Conservation (phyloP, 2,888 invertebrate species). For the Rhaphigaster nebulosa region DNA sequence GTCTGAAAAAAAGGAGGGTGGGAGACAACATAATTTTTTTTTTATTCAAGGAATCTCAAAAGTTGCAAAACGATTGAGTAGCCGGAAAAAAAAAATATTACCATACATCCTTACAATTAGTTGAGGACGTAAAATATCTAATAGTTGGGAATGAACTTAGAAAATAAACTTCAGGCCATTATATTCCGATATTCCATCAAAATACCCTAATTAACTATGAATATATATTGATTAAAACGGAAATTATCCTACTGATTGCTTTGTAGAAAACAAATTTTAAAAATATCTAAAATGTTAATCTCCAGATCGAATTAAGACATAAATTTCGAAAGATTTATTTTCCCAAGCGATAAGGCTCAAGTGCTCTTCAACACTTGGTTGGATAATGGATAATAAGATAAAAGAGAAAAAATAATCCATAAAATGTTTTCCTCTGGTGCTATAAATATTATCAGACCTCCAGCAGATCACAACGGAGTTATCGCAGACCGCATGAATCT, state of each 20-base stretch:
- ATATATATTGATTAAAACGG: no score
- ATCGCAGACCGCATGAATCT: background rate
- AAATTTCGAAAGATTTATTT: constrained; percentile 18
- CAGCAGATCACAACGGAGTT: background rate
- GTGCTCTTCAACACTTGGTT: background rate
- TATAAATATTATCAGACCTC: constrained; percentile 29
- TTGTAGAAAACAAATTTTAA: background rate
- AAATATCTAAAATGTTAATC: background rate
- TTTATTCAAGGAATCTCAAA: no score
- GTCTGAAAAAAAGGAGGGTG: no score
- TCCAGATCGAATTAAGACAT: background rate
- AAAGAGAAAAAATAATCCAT: background rate
- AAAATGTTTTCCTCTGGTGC: background rate
- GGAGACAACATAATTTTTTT: no score
- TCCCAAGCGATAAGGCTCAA: background rate
- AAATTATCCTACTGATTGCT: background rate
- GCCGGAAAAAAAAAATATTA: no score
- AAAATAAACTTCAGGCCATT: no score
- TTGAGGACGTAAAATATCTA: no score
- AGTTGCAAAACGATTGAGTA: no score
- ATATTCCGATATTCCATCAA: no score
- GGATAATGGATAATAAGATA: background rate
- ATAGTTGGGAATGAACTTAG: no score
- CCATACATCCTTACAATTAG: no score
- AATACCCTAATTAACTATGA: no score